Evolutionary conservation across 2,113 vertebrate genomes (phyloP).

Genomic region (Notothenia rossii): DNA sequence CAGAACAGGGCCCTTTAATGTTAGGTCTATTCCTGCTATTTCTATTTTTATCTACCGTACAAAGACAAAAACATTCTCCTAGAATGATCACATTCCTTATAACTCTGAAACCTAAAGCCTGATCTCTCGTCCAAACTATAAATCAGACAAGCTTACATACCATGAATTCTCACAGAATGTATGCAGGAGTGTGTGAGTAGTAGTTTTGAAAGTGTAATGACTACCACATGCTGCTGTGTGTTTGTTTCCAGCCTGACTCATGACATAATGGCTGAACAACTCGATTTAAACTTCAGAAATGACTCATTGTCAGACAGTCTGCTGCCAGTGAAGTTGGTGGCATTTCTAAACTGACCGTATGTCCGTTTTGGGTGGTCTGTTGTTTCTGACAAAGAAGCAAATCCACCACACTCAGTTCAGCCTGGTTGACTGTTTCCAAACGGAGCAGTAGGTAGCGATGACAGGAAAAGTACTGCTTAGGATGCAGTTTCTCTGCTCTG

Average conservation of each 20-base stretch:
- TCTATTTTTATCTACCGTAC: too few species aligned
- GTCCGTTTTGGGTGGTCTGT: conserved; percentile 39
- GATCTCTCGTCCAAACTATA: not conserved
- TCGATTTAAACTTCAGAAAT: not conserved
- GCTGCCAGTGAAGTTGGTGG: not conserved
- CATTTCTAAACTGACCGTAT: not conserved
- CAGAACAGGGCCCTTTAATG: not conserved
- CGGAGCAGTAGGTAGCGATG: conserved; percentile 5
- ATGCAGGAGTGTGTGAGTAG: conserved; percentile 1
- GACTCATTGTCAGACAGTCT: not conserved
- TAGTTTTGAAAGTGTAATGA: conserved; percentile 23
- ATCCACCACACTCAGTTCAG: not conserved
- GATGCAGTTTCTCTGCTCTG: conserved; percentile 17
- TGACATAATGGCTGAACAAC: conserved; percentile 11
- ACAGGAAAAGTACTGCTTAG: conserved; percentile 38
- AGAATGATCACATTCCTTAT: too few species aligned
- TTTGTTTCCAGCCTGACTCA: conserved; percentile 49
- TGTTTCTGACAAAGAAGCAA: not conserved
- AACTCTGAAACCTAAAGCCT: conserved; percentile 6
- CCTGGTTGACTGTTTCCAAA: conserved; percentile 1
- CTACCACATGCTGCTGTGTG: conserved; percentile 50
- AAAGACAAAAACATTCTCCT: too few species aligned
- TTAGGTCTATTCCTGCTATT: too few species aligned
- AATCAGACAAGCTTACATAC: conserved; percentile 15
- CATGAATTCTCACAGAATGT: conserved; percentile 13